Evolutionary conservation across 2,113 vertebrate species (phyloP).

Genomic region (Nycticryphes semicollaris): DNA sequence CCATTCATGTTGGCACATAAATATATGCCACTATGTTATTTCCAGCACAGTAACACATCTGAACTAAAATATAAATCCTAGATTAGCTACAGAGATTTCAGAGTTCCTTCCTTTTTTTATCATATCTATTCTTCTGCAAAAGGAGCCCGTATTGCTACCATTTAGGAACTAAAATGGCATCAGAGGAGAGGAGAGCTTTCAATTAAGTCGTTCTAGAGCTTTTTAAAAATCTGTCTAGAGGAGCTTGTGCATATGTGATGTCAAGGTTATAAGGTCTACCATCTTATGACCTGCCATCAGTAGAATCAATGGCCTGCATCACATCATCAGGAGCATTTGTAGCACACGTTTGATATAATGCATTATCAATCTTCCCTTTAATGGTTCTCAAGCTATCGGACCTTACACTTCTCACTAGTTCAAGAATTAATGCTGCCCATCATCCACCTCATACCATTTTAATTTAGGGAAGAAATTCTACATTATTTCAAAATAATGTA

Average conservation of each 20-base stretch:
- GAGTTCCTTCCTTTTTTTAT: neutral
- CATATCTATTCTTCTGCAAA: neutral
- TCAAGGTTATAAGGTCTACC: neutral
- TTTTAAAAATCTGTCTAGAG: neutral
- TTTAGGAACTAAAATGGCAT: neutral
- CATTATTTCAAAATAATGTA: conserved; percentile 34
- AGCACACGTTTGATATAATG: neutral
- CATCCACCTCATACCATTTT: neutral
- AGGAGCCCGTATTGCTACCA: neutral
- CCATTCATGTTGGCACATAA: neutral
- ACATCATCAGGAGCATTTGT: neutral
- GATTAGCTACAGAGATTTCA: neutral
- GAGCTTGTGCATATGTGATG: neutral
- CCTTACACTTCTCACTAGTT: neutral
- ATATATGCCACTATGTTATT: neutral
- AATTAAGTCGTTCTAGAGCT: neutral
- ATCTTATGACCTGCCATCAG: neutral
- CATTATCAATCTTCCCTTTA: conserved; percentile 11
- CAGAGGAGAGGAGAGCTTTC: neutral
- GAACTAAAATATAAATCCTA: neutral
- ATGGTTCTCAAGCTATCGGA: neutral
- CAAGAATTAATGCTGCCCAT: conserved; percentile 21
- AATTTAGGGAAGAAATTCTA: conserved; percentile 25
- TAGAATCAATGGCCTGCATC: conserved; percentile 9
- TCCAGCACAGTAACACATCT: neutral